Percentiles rank a stretch among this genome's conserved stretches.
Conservation (phyloP, 1,140 invertebrate species). For the Macrostomum lignano region DNA sequence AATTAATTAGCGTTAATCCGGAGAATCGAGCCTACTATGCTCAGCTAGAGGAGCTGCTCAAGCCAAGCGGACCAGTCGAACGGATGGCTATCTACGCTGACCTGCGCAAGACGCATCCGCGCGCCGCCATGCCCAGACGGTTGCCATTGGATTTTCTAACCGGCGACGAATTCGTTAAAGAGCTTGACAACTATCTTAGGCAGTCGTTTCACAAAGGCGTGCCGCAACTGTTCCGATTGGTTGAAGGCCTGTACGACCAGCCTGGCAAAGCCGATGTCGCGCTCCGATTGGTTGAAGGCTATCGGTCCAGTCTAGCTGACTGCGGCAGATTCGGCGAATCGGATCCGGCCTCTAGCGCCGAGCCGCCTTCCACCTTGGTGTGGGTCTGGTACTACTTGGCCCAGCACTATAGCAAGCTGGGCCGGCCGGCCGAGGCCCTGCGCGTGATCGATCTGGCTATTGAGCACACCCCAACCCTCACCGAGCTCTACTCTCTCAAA, state of each 20-base stretch:
- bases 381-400: conserved; percentile 86
- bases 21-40: conserved; percentile 76
- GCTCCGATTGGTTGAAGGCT: neutral
- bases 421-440: conserved; percentile 42
- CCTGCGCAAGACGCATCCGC: conserved; percentile 45
- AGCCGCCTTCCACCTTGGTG: conserved; percentile 65
- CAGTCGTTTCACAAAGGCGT: conserved; percentile 70
- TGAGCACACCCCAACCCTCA: conserved; percentile 83
- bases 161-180: conserved; percentile 32
- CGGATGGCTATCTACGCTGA: conserved; percentile 52
- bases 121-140: conserved; percentile 53
- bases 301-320: conserved; percentile 1
- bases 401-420: conserved; percentile 71
- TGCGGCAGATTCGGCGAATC: no score
- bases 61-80: conserved; percentile 30
- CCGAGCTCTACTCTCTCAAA: conserved; percentile 83
- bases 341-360: no score
- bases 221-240: conserved; percentile 74
- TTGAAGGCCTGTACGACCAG: conserved; percentile 57
- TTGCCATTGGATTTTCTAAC: conserved; percentile 52
- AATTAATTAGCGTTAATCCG: conserved; percentile 63
- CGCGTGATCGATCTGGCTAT: conserved; percentile 65
- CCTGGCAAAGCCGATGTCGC: conserved; percentile 40
- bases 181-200: conserved; percentile 34
- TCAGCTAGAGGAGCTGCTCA: conserved; percentile 37